Evolutionary conservation across 2,797 vertebrate species (phyloP).

Genomic region (Tapera naevia): DNA sequence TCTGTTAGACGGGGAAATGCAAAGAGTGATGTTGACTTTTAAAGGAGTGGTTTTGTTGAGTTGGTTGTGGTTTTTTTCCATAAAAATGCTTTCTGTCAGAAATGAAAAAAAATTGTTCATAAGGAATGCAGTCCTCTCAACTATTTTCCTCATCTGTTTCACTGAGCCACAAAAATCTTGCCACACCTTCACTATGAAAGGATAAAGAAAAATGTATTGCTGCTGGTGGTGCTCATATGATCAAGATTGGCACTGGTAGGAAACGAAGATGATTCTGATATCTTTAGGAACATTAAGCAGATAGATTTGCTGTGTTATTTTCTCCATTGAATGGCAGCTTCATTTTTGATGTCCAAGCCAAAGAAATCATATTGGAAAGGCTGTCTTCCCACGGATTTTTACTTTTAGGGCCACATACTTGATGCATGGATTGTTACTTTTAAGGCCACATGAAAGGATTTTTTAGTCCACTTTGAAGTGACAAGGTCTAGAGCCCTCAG

Average conservation of each 20-base stretch:
- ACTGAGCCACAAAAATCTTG: background rate
- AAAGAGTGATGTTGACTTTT: background rate
- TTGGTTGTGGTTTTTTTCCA: background rate
- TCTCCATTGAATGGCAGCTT: background rate
- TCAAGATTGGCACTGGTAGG: background rate
- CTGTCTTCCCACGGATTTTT: background rate
- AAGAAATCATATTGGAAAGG: background rate
- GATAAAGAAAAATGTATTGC: background rate
- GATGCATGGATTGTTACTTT: background rate
- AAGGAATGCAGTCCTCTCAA: background rate
- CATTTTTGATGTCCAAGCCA: background rate
- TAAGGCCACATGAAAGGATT: background rate
- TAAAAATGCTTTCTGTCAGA: background rate
- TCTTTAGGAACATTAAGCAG: background rate
- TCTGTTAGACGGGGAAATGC: background rate
- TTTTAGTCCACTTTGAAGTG: background rate
- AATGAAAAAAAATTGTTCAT: background rate
- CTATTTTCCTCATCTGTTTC: background rate
- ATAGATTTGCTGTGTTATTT: background rate
- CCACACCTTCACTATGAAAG: background rate
- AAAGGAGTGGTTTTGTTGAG: background rate
- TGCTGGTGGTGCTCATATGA: background rate
- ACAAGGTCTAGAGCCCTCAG: fast-evolving
- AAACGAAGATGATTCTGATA: background rate
- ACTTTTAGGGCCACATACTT: no score